Evolutionary conservation across 2,888 invertebrate species (phyloP), one percentile per base, ranked within the genome.

Genomic region (Andrena haemorrhoa): DNA sequence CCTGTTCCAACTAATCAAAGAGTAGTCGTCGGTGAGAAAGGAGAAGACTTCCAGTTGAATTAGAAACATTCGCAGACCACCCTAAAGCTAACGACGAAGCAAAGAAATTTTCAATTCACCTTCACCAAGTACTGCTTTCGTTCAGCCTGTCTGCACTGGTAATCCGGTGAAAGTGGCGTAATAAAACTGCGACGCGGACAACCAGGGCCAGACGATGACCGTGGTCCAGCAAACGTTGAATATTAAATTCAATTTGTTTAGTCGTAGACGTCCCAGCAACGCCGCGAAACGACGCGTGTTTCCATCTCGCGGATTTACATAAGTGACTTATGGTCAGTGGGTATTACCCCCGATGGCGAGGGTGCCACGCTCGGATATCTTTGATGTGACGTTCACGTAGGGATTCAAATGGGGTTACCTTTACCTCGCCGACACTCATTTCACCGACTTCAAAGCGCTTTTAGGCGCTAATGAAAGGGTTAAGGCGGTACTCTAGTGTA

Each of bases 301-400:
- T 87, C 88, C 81, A 85, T 86, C 85, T 83, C 84, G 75, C 82
- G 69, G 79, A 92, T 92, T 91, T 91, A 84, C 91, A 91, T 92
- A 92, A 92, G 88, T 92, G 90, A 92, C 91, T 92, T 92, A 92
- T 90, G 90, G 88, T 88, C 90, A 88, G 83, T 77, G 87, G 83
- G 82, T 86, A 91, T 90, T 89, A 89, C 83, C 76, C 81, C 66
- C 73, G 26, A 56, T 75, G 86, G 6, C 33, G 70, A 74, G 70
- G 72, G 64, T 81, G 70, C 75, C 68, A 79, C 31, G 76, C 78
- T 86, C 83, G 81, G 84, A 85, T 89, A 90, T 92, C 92, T 91
- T 91, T 91, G 91, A 91, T 90, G 91, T 86, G 89, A 91, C 88
- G 84, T 84, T 77, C 83, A 86, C 82, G 81, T 79, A 79, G 89